Evolutionary conservation across 2,888 invertebrate species (phyloP).

Genomic region (Pyralis farinalis): DNA sequence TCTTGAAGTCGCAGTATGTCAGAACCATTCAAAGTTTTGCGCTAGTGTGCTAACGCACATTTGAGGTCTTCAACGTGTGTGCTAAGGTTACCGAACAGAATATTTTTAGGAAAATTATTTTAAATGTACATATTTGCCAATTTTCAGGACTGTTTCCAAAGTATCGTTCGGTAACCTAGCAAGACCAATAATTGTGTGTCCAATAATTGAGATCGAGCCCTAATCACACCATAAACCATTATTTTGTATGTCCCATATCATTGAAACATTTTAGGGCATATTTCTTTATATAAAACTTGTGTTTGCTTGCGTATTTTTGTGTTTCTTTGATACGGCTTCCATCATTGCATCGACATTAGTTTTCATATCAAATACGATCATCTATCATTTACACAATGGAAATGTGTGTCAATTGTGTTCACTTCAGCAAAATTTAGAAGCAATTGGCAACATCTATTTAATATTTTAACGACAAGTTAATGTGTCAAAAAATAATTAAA

Average conservation of each 20-base stretch:
- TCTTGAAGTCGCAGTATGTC: constrained; percentile 79
- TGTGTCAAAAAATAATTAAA: neutral
- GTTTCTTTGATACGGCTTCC: constrained; percentile 15
- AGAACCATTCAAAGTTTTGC: constrained; percentile 73
- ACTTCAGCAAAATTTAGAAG: neutral
- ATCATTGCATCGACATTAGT: constrained; percentile 11
- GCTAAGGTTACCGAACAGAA: constrained; percentile 65
- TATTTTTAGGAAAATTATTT: constrained; percentile 21
- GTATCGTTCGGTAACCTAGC: constrained; percentile 61
- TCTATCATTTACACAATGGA: neutral
- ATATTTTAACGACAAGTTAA: neutral
- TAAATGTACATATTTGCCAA: constrained; percentile 2
- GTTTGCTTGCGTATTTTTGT: constrained; percentile 19
- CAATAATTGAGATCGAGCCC: constrained; percentile 49
- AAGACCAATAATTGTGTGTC: constrained; percentile 57
- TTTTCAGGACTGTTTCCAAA: constrained; percentile 18
- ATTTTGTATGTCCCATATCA: constrained; percentile 30
- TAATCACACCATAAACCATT: constrained; percentile 56
- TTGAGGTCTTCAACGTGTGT: constrained; percentile 47
- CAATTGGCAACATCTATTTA: neutral
- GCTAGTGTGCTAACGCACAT: constrained; percentile 79
- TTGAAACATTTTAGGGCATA: constrained; percentile 2
- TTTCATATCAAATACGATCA: neutral
- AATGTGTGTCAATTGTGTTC: neutral
- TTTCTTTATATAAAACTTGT: constrained; percentile 11